Evolutionary conservation across 2,797 vertebrate species (phyloP), one percentile per base, ranked within the genome.

Genomic region (Huso huso): DNA sequence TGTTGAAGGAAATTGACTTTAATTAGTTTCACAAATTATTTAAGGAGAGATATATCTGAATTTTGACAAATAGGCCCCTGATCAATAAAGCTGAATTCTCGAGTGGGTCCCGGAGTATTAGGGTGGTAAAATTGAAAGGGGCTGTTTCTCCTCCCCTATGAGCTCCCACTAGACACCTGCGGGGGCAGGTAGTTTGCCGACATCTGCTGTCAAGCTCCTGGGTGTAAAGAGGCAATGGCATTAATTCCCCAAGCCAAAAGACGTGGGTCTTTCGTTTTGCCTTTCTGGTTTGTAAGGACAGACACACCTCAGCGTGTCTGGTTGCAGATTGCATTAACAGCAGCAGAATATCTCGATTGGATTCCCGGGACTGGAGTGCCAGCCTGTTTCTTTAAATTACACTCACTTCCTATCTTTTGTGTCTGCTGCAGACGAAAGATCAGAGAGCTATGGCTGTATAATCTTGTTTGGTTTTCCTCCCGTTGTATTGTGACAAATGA

Each of bases 401-500:
- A 77, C 71, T 69, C 70, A 68, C 70, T 70, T 71, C 76, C 74
- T 73, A 72, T 74, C 77, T 78, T 79, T 74, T 68, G 71, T 75
- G 76, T 82, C 77, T 74, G 73, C 77, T 76, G 72, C 77, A 81
- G 75, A 81, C 69, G 74, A 81, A 72, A 78, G 84, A 81, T 81
- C 75, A 77, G 77, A 77, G 76, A 82, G 75, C 75, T 50, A 73
- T 78, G 80, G 81, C 76, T 71, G 78, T 78, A 77, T 88, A 88
- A 88, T 88, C 80, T 70, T 65, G 78, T 88, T 89, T 82, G 71
- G 76, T 79, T 84, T 80, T 85, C 79, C 77, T 81, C 78, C 71
- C 81, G 75, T 78, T 78, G 77, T 84, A 86, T 90, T 89, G 87
- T 90, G 81, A 89, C 85, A 90, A 89, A 90, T 89, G 87, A 90